Conservation (phyloP, 2,888 invertebrate genomes). For the Ormia ochracea region DNA sequence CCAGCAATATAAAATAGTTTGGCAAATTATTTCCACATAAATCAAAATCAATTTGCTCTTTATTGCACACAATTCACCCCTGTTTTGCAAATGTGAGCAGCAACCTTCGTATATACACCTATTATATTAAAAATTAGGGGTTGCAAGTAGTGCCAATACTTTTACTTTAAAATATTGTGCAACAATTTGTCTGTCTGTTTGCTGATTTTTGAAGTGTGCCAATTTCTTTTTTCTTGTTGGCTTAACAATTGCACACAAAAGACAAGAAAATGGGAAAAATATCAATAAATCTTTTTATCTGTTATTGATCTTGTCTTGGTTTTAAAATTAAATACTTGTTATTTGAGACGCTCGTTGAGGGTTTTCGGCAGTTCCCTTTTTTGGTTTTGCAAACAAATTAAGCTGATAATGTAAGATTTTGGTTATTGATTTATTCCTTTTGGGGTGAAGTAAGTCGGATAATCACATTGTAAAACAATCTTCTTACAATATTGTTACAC, state of each 20-base stretch:
- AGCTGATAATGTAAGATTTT: neutral
- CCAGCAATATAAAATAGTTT: neutral
- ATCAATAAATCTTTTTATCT: conserved; percentile 14
- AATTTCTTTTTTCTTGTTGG: conserved; percentile 20
- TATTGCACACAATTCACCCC: neutral
- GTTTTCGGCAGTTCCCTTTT: neutral
- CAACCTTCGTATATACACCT: no score
- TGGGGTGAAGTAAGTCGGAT: no score
- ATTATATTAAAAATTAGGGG: conserved; percentile 5
- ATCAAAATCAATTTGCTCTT: neutral
- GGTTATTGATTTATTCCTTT: neutral
- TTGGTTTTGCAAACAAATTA: neutral
- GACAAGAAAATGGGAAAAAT: neutral
- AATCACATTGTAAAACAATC: no score
- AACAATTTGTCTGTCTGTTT: neutral
- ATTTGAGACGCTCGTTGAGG: neutral
- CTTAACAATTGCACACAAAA: conserved; percentile 22
- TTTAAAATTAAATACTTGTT: conserved; percentile 8
- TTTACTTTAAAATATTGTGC: neutral
- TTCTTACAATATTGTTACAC: no score
- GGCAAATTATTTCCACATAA: neutral
- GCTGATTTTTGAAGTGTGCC: conserved; percentile 20
- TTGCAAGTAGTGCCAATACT: conserved; percentile 6
- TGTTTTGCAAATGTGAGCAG: conserved; percentile 19
- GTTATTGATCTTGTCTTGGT: conserved; percentile 7